Base-by-base conservation (phyloP, 2,797 vertebrate species). In the Amphiprion clarkii region DNA sequence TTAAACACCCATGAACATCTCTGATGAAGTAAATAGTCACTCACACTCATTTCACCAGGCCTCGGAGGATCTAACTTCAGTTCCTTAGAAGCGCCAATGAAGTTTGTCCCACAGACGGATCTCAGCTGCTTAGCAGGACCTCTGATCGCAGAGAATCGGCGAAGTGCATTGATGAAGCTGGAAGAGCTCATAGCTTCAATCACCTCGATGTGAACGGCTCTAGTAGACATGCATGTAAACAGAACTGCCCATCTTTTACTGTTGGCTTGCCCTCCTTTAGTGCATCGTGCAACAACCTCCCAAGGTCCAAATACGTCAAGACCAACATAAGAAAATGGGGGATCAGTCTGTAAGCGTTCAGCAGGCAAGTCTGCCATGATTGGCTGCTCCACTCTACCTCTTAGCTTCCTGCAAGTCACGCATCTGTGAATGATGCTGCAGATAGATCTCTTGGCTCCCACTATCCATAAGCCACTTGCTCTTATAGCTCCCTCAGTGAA, bases 211-310 rank as follows among this genome's bases (percentile, higher is more conserved):
- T 79, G 71, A 13, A 75, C 51, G 0, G 67, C 78, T 49, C 78
- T 51, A 0, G 59, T 70, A 6, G 44, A 49, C 71, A 83, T 59
- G 9, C 80, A 78, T 14, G 80, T 74, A 16, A 78, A 82, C 8
- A 76, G 8, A 10, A 83, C 64, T 8, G 67, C 71, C 67, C 71
- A 83, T 44, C 64, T 39, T 46, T 83, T 79, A n/a, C 64, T 73
- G 33, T 79, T 57, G 1, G 63, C 76, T 2, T 61, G 49, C 1
- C 81, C 74, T 1, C 67, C 72, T 53, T 23, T 57, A 1, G 63
- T 79, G 5, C 64, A 36, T 5, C 36, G 6, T 60, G 57, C 3
- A 7, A 7, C 23, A 6, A 78, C 76, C 51, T 71, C 62, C 75
- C 68, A 78, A 1, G 62, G 68, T 29, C 75, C 62, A 5, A 78